phyloP scores from a whole-genome alignment of 2,888 invertebrate genomes.

The Chirona hameri region DNA sequence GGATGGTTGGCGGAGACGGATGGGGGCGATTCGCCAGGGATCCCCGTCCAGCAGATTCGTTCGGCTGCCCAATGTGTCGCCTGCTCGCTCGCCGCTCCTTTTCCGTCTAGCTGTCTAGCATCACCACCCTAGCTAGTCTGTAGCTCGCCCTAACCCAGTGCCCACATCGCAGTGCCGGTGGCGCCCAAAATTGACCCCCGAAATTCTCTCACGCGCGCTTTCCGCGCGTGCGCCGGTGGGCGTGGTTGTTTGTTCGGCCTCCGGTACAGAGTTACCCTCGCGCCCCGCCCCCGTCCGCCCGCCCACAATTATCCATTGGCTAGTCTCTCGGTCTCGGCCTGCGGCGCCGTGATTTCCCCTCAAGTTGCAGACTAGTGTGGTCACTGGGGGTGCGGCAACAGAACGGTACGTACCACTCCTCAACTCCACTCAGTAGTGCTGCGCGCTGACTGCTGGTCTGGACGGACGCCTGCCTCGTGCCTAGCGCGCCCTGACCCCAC shows the following conservation, averaged over 20 bases:
- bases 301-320: conserved; percentile 32
- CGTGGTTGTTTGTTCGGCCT: neutral
- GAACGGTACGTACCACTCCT: conserved; percentile 35
- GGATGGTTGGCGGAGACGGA: neutral
- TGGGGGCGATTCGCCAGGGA: neutral
- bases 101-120: neutral
- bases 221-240: neutral
- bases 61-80: neutral
- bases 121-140: neutral
- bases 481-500: conserved; percentile 31
- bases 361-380: conserved; percentile 34
- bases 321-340: conserved; percentile 33
- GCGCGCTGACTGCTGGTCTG: conserved; percentile 30
- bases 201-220: neutral
- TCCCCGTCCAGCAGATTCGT: neutral
- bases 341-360: conserved; percentile 35
- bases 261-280: conserved; percentile 31
- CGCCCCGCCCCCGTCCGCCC: conserved; percentile 40
- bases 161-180: neutral
- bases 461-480: conserved; percentile 24
- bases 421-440: conserved; percentile 14
- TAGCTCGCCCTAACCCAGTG: neutral
- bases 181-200: neutral
- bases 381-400: conserved; percentile 32
- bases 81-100: neutral